Evolutionary conservation across 2,113 vertebrate species (phyloP).

Genomic region (Salvelinus alpinus): DNA sequence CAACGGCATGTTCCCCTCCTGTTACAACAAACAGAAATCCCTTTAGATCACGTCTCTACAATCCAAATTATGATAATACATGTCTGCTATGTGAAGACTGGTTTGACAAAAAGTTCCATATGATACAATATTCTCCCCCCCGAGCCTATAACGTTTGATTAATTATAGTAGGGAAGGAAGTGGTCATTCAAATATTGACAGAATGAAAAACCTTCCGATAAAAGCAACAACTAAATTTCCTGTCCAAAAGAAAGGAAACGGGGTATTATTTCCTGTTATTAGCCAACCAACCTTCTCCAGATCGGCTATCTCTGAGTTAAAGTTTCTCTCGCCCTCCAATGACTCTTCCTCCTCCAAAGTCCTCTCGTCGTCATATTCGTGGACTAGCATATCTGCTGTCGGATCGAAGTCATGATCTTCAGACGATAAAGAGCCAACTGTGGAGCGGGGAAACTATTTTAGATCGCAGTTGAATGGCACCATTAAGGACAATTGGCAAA

Average conservation of each 20-base stretch:
- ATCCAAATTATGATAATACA: neutral
- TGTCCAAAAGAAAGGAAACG: neutral
- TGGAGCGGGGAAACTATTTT: slow-evolving; percentile 32
- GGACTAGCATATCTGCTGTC: slow-evolving; percentile 96
- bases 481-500: neutral
- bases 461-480: neutral
- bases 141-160: too few relatives aligned
- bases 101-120: too few relatives aligned
- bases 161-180: too few relatives aligned
- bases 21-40: slow-evolving; percentile 17
- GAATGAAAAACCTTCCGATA: too few relatives aligned
- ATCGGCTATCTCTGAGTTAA: slow-evolving; percentile 93
- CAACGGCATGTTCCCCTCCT: slow-evolving; percentile 97
- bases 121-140: too few relatives aligned
- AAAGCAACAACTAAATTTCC: too few relatives aligned
- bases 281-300: slow-evolving; percentile 89
- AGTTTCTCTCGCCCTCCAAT: slow-evolving; percentile 89
- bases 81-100: neutral
- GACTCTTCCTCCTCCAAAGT: slow-evolving; percentile 97
- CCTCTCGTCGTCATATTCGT: slow-evolving; percentile 94
- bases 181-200: too few relatives aligned
- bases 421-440: slow-evolving; percentile 96
- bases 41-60: neutral
- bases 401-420: slow-evolving; percentile 99
- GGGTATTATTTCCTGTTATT: neutral